Percentiles rank a stretch among this genome's conserved stretches.
These are phyloP conservation scores for Psittacus erithacus DNA, from an alignment of 2,113 vertebrate genomes.

Conservation along the genomic window DNA sequence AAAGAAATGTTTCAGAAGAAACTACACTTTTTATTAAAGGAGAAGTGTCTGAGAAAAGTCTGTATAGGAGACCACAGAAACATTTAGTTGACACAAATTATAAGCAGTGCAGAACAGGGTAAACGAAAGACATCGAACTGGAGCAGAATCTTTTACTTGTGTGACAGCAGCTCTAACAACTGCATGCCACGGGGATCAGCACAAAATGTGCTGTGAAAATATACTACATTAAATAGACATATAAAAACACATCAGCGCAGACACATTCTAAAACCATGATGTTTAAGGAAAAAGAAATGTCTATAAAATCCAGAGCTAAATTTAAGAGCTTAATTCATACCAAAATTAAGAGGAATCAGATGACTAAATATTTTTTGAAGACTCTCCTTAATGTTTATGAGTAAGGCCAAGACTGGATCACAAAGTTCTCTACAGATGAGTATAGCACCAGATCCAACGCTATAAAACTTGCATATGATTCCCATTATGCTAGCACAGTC, in stretches of 20 bases:
- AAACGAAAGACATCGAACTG: not conserved
- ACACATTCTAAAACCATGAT: not conserved
- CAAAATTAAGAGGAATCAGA: not conserved
- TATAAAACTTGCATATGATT: not conserved
- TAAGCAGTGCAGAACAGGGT: not conserved
- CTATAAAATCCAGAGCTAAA: not conserved
- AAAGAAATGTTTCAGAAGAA: not conserved
- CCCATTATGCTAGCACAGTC: not conserved
- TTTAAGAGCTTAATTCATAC: not conserved
- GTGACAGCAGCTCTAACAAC: not conserved
- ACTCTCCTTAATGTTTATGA: not conserved
- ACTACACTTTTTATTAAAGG: fast-evolving
- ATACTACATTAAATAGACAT: not conserved
- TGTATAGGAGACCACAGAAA: not conserved
- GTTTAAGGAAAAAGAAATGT: not conserved
- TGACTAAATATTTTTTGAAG: not conserved
- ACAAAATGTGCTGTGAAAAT: not conserved
- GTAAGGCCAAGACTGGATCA: not conserved
- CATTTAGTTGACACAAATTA: not conserved
- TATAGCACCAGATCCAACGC: not conserved
- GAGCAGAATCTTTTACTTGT: not conserved
- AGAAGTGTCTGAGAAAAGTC: not conserved
- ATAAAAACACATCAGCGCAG: not conserved
- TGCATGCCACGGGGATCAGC: not conserved
- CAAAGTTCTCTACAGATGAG: not conserved